These are phyloP conservation scores for Oceanites oceanicus DNA, from an alignment of 2,113 vertebrate species.

Conservation along the genomic window DNA sequence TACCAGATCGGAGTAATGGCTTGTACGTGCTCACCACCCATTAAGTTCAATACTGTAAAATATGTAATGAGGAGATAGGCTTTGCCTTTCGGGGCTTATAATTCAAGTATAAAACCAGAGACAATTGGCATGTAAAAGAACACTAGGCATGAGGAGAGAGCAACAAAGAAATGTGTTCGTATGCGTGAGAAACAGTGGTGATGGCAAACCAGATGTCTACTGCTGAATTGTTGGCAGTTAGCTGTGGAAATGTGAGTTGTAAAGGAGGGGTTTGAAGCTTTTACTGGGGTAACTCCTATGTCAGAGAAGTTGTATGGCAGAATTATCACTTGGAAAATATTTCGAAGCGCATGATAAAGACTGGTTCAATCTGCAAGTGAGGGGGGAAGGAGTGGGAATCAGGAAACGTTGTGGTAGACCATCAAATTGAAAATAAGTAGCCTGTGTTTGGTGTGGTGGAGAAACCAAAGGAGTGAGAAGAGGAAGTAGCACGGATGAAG, in stretches of 20 bases:
- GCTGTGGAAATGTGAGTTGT: not conserved
- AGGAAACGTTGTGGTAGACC: not conserved
- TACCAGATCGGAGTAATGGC: not conserved
- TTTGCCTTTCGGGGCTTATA: not conserved
- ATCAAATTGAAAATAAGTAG: not conserved
- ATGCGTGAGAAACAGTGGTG: not conserved
- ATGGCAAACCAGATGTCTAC: not conserved
- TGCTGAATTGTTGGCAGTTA: not conserved
- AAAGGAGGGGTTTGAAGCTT: not conserved
- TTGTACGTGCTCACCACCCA: not conserved
- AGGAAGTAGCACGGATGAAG: not conserved
- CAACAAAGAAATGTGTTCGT: not conserved
- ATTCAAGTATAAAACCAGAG: not conserved
- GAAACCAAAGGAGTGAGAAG: not conserved
- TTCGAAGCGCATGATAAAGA: rapidly evolving
- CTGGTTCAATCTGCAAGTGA: not conserved
- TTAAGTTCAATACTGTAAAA: not conserved
- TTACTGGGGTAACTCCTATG: not conserved
- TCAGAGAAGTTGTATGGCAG: not conserved
- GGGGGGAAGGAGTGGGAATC: not conserved
- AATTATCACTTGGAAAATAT: not conserved
- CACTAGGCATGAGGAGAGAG: not conserved
- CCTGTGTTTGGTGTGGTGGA: not conserved
- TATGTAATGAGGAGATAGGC: not conserved
- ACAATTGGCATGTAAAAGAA: not conserved